Evolutionary conservation across 2,797 vertebrate species (phyloP), one percentile per base, ranked within the genome.

Genomic region (Petrocephalus schoutedeni): DNA sequence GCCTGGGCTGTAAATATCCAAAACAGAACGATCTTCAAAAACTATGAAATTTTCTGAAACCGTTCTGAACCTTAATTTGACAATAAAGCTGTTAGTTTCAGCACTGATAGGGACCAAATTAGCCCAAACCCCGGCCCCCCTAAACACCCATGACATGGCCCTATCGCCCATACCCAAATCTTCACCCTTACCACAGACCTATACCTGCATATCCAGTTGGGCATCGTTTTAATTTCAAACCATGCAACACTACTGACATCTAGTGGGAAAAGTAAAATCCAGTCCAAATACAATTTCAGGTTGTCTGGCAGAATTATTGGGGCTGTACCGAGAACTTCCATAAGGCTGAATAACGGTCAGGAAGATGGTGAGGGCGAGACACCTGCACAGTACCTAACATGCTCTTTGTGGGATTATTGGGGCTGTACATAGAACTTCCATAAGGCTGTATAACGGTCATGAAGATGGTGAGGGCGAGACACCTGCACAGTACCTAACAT

Each of bases 321-420:
- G 0, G 59, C 9, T 64, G 59, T 64, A 64, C 61, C 61, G 28
- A 28, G 32, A 53, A 53, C 51, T 9, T 8, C 51, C 51, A 53
- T 53, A 53, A 53, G 7, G 51, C 51, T 9, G 1, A 9, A 9
- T 9, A 10, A 53, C 8, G 51, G 51, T 53, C 51, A 53, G 10
- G 51, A 53, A 53, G 51, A 53, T 53, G 51, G 51, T 53, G 51
- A 1, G 51, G 51, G 51, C 9, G 51, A 51, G 49, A 51, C 49
- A 51, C 49, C 49, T 57, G 54, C 54, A 56, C 6, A 1, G 87
- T 94, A 98, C 98, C 97, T 97, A 93, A 98, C 88, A 4, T 90
- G 93, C 87, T 96, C 94, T 91, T 97, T 96, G 0, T 99, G 98
- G 41, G 88, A 95, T 74, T 54, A 8, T 54, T 54, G 53, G 53